Base-by-base conservation (phyloP, 2,888 invertebrate genomes). In the Lithophane semibrunnea region DNA sequence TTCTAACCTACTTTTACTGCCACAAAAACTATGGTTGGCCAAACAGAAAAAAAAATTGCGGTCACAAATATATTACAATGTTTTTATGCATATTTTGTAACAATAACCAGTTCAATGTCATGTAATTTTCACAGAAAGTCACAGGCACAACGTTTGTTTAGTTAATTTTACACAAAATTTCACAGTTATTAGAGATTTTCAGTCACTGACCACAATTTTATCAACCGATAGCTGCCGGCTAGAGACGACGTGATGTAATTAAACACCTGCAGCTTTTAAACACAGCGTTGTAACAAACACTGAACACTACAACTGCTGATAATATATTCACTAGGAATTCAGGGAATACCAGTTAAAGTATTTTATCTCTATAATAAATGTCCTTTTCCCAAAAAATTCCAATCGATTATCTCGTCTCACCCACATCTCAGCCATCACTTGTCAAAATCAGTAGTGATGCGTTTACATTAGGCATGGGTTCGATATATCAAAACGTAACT, bases 1-100 rank as follows among this genome's bases (percentile, higher is more conserved):
- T 2, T 29, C 52, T 75, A 86, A 78, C 73, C 77, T 74, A 82
- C 80, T 77, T 83, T 67, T 52, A 68, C 2, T 24, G 16, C 58
- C 44, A 71, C 58, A 77, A 73, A 76, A 76, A 73, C 74, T 12
- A 71, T 16, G 29, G 64, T 68, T 56, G 8, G 0, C 3, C 29
- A 54, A 77, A 61, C 0, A 49, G n/a, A 74, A 74, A 69, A 81
- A 78, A 76, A 77, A 29, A 60, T 49, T 60, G 54, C 37, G n/a
- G 24, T 58, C 49, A 29, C 58, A 13, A 68, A 72, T 75, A 69
- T 60, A 54, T 64, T 58, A 47, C 52, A 44, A 73, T 81, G 68
- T 69, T 84, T 83, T 66, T 75, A 58, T 13, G 64, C 66, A 56
- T 77, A 47, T 24, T 79, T 69, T 70, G 9, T 63, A 37, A 63